These are phyloP conservation scores for Ictalurus furcatus DNA, from an alignment of 2,113 vertebrate species.

Conservation along the genomic window DNA sequence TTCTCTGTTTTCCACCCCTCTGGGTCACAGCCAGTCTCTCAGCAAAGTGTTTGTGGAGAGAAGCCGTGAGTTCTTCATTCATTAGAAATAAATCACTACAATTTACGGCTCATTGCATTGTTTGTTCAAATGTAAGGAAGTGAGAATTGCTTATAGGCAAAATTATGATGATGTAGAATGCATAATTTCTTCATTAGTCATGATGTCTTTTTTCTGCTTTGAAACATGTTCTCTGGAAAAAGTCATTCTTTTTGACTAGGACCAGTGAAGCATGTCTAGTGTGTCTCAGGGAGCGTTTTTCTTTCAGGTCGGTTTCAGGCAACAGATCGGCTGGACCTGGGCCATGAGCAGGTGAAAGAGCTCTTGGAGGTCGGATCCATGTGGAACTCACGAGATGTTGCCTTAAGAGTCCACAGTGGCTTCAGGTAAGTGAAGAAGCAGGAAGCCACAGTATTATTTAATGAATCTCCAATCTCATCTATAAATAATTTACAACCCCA, in stretches of 20 bases:
- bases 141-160: neutral
- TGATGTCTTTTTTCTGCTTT: neutral
- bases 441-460: neutral
- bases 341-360: constrained; percentile 80
- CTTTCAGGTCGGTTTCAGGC: constrained; percentile 81
- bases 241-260: neutral
- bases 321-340: constrained; percentile 76
- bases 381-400: constrained; percentile 88
- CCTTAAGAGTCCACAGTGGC: constrained; percentile 81
- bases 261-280: neutral
- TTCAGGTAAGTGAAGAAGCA: constrained; percentile 77
- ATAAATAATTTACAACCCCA: neutral
- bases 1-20: constrained; percentile 83
- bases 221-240: neutral
- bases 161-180: neutral
- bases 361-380: constrained; percentile 80
- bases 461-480: neutral
- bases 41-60: constrained; percentile 90
- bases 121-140: neutral
- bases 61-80: constrained; percentile 77
- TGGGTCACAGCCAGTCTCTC: constrained; percentile 82
- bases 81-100: constrained; percentile 4
- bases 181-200: neutral
- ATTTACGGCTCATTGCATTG: neutral
- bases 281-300: neutral